Conservation (phyloP, 2,888 invertebrate genomes). For the Electrophaes corylata region DNA sequence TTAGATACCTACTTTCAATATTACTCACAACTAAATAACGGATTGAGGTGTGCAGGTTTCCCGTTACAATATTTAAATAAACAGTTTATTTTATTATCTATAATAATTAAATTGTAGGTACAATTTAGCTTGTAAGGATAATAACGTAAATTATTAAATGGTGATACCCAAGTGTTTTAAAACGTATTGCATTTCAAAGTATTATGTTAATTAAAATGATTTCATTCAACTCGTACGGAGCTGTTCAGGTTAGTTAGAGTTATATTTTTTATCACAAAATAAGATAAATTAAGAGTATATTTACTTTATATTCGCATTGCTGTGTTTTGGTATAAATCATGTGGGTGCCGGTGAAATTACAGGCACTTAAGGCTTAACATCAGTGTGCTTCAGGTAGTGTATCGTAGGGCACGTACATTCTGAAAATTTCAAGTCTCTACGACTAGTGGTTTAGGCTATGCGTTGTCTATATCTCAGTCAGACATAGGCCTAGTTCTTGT, state of each 20-base stretch:
- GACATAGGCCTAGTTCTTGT: too few species aligned
- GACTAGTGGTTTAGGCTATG: too few species aligned
- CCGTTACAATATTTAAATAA: background rate
- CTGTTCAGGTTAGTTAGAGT: conserved; percentile 27
- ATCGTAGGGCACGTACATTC: too few species aligned
- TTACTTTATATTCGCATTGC: too few species aligned
- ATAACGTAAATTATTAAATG: background rate
- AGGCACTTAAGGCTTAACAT: too few species aligned
- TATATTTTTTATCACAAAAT: background rate
- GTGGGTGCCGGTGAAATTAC: too few species aligned
- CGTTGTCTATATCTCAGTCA: too few species aligned
- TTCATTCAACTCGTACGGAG: conserved; percentile 26
- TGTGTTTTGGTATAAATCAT: too few species aligned
- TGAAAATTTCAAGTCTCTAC: too few species aligned
- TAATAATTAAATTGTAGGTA: background rate
- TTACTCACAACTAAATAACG: background rate
- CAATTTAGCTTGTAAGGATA: background rate
- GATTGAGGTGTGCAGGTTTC: conserved; percentile 1
- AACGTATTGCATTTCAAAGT: background rate
- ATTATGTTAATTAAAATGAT: conserved; percentile 19
- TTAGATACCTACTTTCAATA: background rate
- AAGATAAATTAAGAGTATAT: too few species aligned
- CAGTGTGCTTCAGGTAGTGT: too few species aligned
- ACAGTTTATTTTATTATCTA: background rate
- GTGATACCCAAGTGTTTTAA: background rate